These are phyloP conservation scores for Drosophila parabipectinata DNA, from an alignment of 1,140 invertebrate species.

Conservation along the genomic window DNA sequence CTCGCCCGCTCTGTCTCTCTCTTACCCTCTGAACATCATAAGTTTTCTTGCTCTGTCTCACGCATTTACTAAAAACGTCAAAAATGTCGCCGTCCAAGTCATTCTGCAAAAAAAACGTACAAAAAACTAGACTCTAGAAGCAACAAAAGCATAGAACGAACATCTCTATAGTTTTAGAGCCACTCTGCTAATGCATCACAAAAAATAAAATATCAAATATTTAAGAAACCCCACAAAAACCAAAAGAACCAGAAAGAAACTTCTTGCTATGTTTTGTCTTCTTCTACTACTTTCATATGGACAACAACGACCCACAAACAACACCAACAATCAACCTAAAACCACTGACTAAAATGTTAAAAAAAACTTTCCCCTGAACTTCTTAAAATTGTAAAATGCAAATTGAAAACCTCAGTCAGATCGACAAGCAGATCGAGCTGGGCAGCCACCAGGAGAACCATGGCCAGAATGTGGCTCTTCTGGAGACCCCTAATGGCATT, in stretches of 20 bases:
- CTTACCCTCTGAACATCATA: conserved; percentile 39
- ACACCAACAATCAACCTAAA: conserved; percentile 33
- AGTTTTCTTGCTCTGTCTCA: conserved; percentile 42
- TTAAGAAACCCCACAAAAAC: conserved; percentile 17
- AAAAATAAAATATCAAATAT: conserved; percentile 23
- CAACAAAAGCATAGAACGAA: conserved; percentile 33
- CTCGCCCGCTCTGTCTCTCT: conserved; percentile 18
- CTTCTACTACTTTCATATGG: conserved; percentile 70
- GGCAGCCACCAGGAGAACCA: conserved; percentile 46
- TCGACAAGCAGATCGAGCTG: conserved; percentile 65
- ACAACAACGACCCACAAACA: conserved; percentile 22
- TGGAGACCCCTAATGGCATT: conserved; percentile 79
- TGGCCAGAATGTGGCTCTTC: conserved; percentile 73
- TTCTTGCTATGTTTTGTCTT: conserved; percentile 44
- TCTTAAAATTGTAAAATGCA: conserved; percentile 4
- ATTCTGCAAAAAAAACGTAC: conserved; percentile 19
- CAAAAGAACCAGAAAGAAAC: conserved; percentile 37
- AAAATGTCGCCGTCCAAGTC: conserved; percentile 64
- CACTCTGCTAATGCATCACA: conserved; percentile 75
- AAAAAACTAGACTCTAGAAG: conserved; percentile 33
- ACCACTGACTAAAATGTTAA: conserved; percentile 31
- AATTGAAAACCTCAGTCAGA: conserved; percentile 15
- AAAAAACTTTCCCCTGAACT: conserved; percentile 21
- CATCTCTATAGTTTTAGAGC: conserved; percentile 43
- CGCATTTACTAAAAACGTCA: conserved; percentile 78